Percentiles rank a stretch among this genome's conserved stretches.
These are phyloP conservation scores for Nemapogon koenigi DNA, from an alignment of 2,888 invertebrate species.

Conservation along the genomic window DNA sequence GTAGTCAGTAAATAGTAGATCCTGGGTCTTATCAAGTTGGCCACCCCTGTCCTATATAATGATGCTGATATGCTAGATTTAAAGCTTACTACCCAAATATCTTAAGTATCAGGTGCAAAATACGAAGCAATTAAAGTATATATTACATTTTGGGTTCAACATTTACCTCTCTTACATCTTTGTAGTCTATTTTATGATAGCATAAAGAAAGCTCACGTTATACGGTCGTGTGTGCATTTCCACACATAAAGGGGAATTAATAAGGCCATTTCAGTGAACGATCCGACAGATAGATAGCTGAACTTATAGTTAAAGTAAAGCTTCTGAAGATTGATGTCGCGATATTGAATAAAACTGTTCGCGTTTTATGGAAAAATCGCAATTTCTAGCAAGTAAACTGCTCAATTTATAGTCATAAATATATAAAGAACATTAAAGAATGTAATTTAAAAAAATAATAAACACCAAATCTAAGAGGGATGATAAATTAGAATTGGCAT, in stretches of 20 bases:
- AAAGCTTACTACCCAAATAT: too few species aligned
- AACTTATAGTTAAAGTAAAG: conserved; percentile 27
- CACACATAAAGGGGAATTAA: conserved; percentile 58
- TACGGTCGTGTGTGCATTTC: conserved; percentile 37
- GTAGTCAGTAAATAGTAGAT: too few species aligned
- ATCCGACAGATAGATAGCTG: conserved; percentile 43
- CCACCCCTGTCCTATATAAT: too few species aligned
- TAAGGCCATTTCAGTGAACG: conserved; percentile 51
- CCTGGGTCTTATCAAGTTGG: too few species aligned
- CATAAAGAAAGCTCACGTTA: conserved; percentile 56
- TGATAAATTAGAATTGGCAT: too few species aligned
- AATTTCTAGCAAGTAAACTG: too few species aligned
- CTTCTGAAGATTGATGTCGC: conserved; percentile 32
- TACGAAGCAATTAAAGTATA: conserved; percentile 45
- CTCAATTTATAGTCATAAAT: too few species aligned
- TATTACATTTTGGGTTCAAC: conserved; percentile 30
- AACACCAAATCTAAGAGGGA: too few species aligned
- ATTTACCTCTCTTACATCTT: conserved; percentile 25
- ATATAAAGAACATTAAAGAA: too few species aligned
- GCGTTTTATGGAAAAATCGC: too few species aligned
- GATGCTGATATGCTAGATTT: too few species aligned
- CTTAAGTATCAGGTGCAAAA: conserved; percentile 38
- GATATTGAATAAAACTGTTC: conserved; percentile 56
- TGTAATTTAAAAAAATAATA: too few species aligned
- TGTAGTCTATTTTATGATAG: conserved; percentile 41